Evolutionary conservation across 1,140 invertebrate genomes (phyloP).

Genomic region (Caenorhabditis tropicalis): DNA sequence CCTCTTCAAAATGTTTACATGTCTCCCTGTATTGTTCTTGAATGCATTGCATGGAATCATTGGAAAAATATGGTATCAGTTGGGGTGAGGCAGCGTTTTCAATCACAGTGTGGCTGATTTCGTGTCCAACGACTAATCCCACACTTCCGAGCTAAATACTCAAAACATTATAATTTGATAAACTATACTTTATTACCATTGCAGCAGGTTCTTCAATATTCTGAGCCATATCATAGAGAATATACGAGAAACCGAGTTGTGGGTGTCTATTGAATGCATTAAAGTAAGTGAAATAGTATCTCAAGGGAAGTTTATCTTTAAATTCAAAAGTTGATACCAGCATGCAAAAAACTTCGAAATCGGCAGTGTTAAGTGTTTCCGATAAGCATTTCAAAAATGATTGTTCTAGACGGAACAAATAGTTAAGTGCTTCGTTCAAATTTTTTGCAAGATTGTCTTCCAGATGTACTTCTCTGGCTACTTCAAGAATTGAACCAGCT

Average conservation of each 20-base stretch:
- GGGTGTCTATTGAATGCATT: background rate
- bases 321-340: background rate
- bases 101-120: background rate
- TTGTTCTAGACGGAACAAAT: background rate
- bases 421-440: background rate
- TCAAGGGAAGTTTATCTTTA: background rate
- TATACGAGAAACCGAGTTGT: background rate
- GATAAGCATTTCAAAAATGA: background rate
- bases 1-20: background rate
- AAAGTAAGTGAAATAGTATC: background rate
- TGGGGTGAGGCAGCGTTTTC: background rate
- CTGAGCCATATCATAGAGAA: background rate
- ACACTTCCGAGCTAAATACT: background rate
- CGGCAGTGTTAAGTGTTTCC: background rate
- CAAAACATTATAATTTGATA: background rate
- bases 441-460: background rate
- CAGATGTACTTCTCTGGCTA: background rate
- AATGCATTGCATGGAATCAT: background rate
- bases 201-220: background rate
- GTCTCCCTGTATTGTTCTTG: background rate
- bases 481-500: background rate
- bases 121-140: background rate
- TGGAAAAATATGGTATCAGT: background rate
- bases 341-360: background rate
- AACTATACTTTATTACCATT: background rate